These are phyloP conservation scores for Conistra vaccinii DNA, from an alignment of 2,888 invertebrate genomes.

Conservation along the genomic window DNA sequence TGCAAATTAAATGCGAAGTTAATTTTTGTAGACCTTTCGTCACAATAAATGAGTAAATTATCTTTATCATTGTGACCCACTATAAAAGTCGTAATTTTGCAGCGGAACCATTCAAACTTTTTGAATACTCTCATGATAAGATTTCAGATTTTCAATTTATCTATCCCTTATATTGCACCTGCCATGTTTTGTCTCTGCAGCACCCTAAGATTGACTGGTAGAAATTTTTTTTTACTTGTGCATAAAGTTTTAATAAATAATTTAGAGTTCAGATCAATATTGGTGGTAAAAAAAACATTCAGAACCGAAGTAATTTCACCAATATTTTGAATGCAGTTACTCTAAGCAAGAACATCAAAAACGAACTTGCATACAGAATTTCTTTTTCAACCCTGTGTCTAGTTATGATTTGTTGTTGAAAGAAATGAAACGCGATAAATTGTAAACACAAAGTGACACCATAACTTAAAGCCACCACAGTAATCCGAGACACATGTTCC, in stretches of 20 bases:
- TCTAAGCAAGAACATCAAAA: not conserved
- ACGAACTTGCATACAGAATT: not conserved
- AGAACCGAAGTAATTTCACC: not conserved
- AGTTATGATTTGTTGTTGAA: not conserved
- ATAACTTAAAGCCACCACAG: not conserved
- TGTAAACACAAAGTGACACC: slow-evolving; percentile 1
- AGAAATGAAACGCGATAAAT: not conserved
- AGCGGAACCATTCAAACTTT: not conserved
- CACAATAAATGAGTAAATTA: not conserved
- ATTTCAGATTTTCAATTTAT: no score
- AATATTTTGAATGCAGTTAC: not conserved
- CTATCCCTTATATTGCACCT: no score
- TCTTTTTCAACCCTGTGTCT: fast-evolving
- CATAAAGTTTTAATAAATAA: no score
- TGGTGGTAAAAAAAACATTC: not conserved
- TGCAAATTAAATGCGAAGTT: not conserved
- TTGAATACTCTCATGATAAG: not conserved
- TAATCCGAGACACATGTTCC: slow-evolving; percentile 32
- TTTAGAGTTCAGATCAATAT: not conserved
- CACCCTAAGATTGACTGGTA: no score
- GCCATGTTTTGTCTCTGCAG: no score
- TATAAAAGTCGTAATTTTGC: not conserved
- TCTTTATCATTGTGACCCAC: not conserved
- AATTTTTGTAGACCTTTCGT: not conserved
- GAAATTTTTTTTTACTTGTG: no score